A percentile compares a stretch with the other conserved stretches of the same genome.
Evolutionary conservation across 2,797 vertebrate genomes (phyloP).

Genomic region (Fistularia tabacaria): DNA sequence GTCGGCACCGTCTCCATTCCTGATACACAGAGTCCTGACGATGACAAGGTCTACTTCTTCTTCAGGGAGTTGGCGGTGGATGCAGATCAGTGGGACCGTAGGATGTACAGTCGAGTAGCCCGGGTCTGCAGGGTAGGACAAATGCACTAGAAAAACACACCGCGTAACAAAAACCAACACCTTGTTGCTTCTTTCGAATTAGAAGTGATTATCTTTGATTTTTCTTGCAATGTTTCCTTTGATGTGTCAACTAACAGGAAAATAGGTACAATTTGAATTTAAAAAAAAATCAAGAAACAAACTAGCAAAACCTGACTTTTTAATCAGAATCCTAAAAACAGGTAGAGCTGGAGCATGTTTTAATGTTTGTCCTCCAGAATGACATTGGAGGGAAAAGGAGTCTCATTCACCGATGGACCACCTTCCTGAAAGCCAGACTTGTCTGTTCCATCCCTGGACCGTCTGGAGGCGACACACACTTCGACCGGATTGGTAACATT

Average conservation of each 20-base stretch:
- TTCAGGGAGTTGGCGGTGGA: conserved; percentile 81
- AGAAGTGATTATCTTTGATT: too few species aligned
- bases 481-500: conserved; percentile 77
- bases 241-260: too few species aligned
- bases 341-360: too few species aligned
- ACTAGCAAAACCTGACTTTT: too few species aligned
- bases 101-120: conserved; percentile 81
- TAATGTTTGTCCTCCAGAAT: conserved; percentile 65
- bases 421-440: conserved; percentile 79
- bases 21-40: conserved; percentile 79
- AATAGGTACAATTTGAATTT: too few species aligned
- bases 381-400: conserved; percentile 81
- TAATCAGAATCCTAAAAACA: too few species aligned
- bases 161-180: too few species aligned
- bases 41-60: conserved; percentile 86
- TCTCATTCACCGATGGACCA: conserved; percentile 89
- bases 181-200: too few species aligned
- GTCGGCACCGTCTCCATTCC: conserved; percentile 79
- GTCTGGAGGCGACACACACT: conserved; percentile 80
- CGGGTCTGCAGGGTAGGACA: conserved; percentile 83
- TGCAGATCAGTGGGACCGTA: conserved; percentile 78
- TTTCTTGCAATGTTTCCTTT: too few species aligned
- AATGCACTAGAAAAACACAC: too few species aligned
- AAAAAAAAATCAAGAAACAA: too few species aligned
- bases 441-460: conserved; percentile 81